Percentiles rank a stretch among this genome's conserved stretches.
Conservation (phyloP, 2,888 invertebrate species). For the Ctenicera cuprea region DNA sequence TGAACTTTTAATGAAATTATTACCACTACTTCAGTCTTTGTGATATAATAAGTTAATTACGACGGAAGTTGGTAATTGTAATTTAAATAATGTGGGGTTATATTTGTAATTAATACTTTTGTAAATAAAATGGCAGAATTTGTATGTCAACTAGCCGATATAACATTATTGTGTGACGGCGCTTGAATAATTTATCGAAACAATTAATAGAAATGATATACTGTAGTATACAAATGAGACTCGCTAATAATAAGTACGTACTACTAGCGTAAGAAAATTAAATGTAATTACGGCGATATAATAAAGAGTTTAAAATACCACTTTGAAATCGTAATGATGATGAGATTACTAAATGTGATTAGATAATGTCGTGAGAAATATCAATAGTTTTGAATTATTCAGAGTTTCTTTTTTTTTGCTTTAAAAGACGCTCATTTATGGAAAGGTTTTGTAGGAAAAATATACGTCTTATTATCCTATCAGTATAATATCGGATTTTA, state of each 20-base stretch:
- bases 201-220: conserved; percentile 64
- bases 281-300: conserved; percentile 47
- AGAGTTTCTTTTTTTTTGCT: conserved; percentile 7
- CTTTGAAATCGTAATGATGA: conserved; percentile 46
- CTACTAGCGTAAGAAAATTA: conserved; percentile 49
- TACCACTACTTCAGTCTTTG: conserved; percentile 69
- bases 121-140: conserved; percentile 65
- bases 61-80: conserved; percentile 71
- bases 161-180: conserved; percentile 46
- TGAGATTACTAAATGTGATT: conserved; percentile 51
- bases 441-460: conserved; percentile 1
- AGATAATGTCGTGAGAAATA: conserved; percentile 43
- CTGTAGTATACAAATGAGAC: conserved; percentile 57
- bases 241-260: conserved; percentile 43
- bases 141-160: conserved; percentile 30
- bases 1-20: conserved; percentile 71
- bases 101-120: conserved; percentile 70
- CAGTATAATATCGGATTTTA: neutral
- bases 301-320: conserved; percentile 48
- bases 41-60: conserved; percentile 71
- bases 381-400: conserved; percentile 37
- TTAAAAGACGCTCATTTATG: conserved; percentile 19
- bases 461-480: neutral
- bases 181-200: conserved; percentile 64
- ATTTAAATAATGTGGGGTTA: conserved; percentile 70